phyloP scores from a whole-genome alignment of 2,113 vertebrate species.

The Colossoma macropomum region DNA sequence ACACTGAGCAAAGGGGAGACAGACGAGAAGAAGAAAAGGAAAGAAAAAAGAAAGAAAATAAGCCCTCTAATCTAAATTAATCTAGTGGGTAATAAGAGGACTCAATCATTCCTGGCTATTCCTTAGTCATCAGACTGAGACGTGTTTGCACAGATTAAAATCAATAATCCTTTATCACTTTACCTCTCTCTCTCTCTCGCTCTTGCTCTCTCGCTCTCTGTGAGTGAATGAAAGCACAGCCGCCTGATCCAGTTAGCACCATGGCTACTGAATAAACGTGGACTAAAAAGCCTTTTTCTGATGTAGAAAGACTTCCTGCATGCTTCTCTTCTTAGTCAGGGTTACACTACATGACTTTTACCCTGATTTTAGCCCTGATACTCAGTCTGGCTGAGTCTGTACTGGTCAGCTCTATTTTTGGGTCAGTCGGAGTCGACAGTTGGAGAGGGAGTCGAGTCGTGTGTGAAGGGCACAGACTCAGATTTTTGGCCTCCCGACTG shows the following conservation, averaged over 20 bases:
- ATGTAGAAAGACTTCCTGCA: neutral
- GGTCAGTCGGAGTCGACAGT: no score
- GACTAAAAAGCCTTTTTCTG: neutral
- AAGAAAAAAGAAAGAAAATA: neutral
- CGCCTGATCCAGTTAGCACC: neutral
- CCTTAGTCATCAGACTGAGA: constrained; percentile 26
- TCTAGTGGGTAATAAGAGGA: neutral
- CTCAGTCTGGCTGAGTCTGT: no score
- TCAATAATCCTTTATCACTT: constrained; percentile 31
- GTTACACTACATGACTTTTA: no score
- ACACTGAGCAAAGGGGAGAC: neutral
- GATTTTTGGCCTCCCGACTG: no score
- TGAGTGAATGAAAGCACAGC: neutral
- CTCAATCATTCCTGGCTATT: neutral
- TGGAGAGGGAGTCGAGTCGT: no score
- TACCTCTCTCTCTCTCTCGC: neutral
- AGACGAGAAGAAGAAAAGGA: neutral
- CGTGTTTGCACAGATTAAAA: constrained; percentile 28
- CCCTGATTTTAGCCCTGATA: no score
- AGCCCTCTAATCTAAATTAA: neutral
- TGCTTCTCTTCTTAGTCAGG: no score
- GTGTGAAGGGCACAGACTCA: no score
- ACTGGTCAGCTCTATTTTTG: no score
- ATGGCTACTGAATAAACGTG: neutral
- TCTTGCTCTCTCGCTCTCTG: neutral